A percentile compares a stretch with the other conserved stretches of the same genome.
phyloP scores from a whole-genome alignment of 2,888 invertebrate genomes.

The Eupithecia inturbata region DNA sequence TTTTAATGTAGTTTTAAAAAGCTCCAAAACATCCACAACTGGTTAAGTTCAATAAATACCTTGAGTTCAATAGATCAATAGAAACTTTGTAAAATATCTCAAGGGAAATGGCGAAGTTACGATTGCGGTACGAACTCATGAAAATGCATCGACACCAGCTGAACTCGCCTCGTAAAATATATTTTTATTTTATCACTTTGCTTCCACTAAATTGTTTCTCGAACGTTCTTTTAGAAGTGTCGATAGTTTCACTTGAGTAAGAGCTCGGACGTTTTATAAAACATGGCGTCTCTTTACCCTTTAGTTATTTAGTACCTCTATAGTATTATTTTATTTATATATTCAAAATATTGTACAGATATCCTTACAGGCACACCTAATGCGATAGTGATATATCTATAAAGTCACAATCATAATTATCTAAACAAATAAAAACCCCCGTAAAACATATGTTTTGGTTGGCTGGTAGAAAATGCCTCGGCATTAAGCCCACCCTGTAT shows the following conservation, averaged over 20 bases:
- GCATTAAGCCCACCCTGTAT: no score
- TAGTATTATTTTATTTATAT: no score
- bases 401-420: no score
- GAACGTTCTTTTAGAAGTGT: background rate
- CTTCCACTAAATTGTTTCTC: background rate
- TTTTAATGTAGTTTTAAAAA: background rate
- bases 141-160: constrained; percentile 5
- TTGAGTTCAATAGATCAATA: background rate
- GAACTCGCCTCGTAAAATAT: background rate
- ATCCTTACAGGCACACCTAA: no score
- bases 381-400: no score
- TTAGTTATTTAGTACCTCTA: no score
- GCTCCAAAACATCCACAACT: background rate
- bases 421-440: no score
- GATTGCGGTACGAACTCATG: background rate
- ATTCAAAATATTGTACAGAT: no score
- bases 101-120: background rate
- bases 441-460: no score
- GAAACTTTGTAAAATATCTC: background rate
- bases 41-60: background rate
- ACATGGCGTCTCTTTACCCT: background rate
- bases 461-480: no score
- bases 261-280: background rate
- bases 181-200: constrained; percentile 6
- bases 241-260: background rate